Percentiles rank a stretch among this genome's conserved stretches.
phyloP scores from a whole-genome alignment of 2,888 invertebrate genomes.

The Pharmacophagus antenor region DNA sequence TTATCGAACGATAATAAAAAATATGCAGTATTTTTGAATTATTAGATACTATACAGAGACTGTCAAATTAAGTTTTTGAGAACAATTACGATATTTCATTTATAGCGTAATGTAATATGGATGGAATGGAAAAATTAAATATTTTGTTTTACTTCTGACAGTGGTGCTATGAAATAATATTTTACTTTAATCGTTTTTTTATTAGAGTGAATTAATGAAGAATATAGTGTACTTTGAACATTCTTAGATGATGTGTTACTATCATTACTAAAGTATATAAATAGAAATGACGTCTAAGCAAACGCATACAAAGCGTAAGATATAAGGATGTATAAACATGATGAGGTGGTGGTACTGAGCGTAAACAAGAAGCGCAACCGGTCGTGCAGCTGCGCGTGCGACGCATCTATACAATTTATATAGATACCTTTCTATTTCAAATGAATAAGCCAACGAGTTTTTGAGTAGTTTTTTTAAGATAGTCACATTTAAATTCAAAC shows the following conservation, averaged over 20 bases:
- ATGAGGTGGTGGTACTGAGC: conserved; percentile 51
- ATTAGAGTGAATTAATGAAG: neutral
- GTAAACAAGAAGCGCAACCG: conserved; percentile 71
- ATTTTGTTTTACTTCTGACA: too few relatives aligned
- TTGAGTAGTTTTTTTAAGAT: neutral
- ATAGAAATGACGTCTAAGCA: conserved; percentile 22
- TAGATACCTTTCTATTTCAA: conserved; percentile 30
- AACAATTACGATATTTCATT: too few relatives aligned
- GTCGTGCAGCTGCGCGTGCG: conserved; percentile 76
- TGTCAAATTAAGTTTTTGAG: too few relatives aligned
- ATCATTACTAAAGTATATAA: conserved; percentile 4
- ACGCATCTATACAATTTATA: conserved; percentile 33
- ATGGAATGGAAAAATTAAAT: too few relatives aligned
- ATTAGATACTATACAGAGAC: too few relatives aligned
- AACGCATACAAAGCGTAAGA: conserved; percentile 16
- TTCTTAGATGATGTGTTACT: neutral
- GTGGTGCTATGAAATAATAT: too few relatives aligned
- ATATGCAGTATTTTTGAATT: too few relatives aligned
- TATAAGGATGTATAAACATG: conserved; percentile 40
- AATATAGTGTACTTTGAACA: neutral
- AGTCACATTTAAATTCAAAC: neutral
- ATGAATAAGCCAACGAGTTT: conserved; percentile 1
- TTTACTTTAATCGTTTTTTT: too few relatives aligned
- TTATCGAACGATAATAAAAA: too few relatives aligned
- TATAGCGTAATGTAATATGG: too few relatives aligned